These are phyloP conservation scores for Syncerus caffer DNA, from an alignment of 2,797 vertebrate genomes.

Conservation along the genomic window DNA sequence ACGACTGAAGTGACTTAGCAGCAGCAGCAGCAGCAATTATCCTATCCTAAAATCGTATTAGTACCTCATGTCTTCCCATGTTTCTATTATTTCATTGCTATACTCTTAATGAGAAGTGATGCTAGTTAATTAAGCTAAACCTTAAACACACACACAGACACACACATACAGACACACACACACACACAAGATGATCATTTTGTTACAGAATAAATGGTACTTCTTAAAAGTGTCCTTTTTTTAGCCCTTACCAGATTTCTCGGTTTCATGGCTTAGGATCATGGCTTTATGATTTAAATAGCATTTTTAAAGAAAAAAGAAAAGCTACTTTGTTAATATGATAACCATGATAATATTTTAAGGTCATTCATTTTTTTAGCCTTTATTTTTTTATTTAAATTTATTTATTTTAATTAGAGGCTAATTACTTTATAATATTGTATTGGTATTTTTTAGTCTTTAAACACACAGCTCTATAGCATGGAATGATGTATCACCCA, in stretches of 20 bases:
- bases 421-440: too few relatives aligned
- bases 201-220: not conserved
- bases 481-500: not conserved
- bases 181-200: not conserved
- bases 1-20: too few relatives aligned
- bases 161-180: not conserved
- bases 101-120: not conserved
- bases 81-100: not conserved
- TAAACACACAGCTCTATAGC: not conserved
- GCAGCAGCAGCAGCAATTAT: not conserved
- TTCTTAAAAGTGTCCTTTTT: not conserved
- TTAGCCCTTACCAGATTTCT: not conserved
- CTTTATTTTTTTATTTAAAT: not conserved
- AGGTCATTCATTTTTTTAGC: not conserved
- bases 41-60: not conserved
- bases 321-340: not conserved
- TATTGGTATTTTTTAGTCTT: not conserved
- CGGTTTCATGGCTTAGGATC: not conserved
- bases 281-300: not conserved
- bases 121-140: constrained; percentile 36
- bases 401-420: too few relatives aligned
- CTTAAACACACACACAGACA: not conserved
- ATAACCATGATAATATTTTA: not conserved
- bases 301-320: not conserved
- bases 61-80: not conserved